Conservation (phyloP, 2,797 vertebrate species). For the Anguilla obscura region DNA sequence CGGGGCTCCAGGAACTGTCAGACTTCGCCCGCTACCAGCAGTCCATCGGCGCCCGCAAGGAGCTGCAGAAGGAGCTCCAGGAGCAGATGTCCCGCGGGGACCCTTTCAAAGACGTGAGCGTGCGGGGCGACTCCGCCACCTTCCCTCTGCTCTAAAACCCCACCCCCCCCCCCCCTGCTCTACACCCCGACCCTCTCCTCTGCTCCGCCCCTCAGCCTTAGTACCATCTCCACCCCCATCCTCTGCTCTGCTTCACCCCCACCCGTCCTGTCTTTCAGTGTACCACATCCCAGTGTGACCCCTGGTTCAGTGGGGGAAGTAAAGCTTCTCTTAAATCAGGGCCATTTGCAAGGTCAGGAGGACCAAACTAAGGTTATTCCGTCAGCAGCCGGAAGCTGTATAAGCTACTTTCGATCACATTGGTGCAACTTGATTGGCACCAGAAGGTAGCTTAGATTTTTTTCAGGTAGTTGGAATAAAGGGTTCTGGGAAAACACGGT, state of each 20-base stretch:
- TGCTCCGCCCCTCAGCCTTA: background rate
- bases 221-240: background rate
- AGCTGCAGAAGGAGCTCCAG: conserved; percentile 89
- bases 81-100: conserved; percentile 90
- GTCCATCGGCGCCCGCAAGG: conserved; percentile 87
- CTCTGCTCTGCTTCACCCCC: too few relatives aligned
- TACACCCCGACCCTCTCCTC: background rate
- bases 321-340: background rate
- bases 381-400: too few relatives aligned
- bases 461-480: background rate
- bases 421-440: background rate
- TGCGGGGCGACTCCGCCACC: background rate
- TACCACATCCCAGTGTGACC: too few relatives aligned
- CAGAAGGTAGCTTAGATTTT: background rate
- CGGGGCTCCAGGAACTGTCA: conserved; percentile 86
- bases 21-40: conserved; percentile 91
- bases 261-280: background rate
- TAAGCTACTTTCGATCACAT: background rate
- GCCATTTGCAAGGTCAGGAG: background rate
- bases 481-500: background rate
- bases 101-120: conserved; percentile 83
- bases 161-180: background rate
- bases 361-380: background rate
- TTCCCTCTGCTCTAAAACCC: background rate
- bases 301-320: too few relatives aligned